phyloP scores from a whole-genome alignment of 2,797 vertebrate species.

The Neopelma chrysocephalum region DNA sequence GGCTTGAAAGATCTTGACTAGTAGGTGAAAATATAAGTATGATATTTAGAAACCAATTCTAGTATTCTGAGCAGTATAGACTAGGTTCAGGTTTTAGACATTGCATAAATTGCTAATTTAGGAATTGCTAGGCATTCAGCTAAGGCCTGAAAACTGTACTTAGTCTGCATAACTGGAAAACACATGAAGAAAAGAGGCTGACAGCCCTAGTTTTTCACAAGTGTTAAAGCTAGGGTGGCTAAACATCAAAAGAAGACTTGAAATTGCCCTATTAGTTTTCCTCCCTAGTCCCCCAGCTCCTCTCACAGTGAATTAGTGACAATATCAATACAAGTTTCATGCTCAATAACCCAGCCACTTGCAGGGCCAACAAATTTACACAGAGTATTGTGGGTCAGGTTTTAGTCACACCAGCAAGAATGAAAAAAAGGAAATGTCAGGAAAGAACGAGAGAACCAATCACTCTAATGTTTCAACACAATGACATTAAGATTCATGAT shows the following conservation, averaged over 20 bases:
- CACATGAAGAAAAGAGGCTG: not conserved
- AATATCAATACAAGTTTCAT: not conserved
- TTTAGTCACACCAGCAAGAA: not conserved
- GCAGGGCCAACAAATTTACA: not conserved
- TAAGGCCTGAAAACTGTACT: not conserved
- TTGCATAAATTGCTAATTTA: not conserved
- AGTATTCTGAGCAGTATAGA: not conserved
- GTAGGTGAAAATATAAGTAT: constrained; percentile 4
- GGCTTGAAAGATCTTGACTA: not conserved
- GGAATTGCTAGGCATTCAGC: not conserved
- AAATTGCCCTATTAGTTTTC: not conserved
- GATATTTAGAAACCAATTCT: not conserved
- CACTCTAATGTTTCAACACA: not conserved
- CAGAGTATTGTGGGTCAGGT: not conserved
- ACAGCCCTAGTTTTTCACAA: not conserved
- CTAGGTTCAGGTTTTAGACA: not conserved
- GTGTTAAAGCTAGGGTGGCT: not conserved
- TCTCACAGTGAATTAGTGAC: not conserved
- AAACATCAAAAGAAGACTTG: not conserved
- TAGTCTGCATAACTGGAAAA: not conserved
- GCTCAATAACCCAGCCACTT: not conserved
- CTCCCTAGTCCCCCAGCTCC: not conserved
- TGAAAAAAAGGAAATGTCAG: not conserved
- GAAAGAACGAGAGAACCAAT: not conserved
- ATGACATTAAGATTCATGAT: not conserved